A percentile compares a stretch with the other conserved stretches of the same genome.
These are phyloP conservation scores for Invenusta paracnida DNA, from an alignment of 2,888 invertebrate species.

Conservation along the genomic window DNA sequence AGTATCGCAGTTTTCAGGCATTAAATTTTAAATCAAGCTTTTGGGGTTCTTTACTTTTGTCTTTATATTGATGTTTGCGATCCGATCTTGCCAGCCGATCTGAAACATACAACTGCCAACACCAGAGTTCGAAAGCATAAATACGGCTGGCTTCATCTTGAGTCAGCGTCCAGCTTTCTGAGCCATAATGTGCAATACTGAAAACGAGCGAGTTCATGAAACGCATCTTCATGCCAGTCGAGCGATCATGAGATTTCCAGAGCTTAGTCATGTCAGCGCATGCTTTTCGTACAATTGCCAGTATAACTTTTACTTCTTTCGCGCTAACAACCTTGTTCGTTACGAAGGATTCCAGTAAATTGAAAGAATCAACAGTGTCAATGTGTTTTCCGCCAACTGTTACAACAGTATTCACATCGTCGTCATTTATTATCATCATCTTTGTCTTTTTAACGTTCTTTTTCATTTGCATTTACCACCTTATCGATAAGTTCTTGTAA, in stretches of 20 bases:
- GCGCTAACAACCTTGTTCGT: neutral
- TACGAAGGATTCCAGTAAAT: neutral
- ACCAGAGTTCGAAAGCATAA: neutral
- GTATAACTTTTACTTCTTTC: neutral
- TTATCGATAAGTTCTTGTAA: neutral
- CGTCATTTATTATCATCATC: neutral
- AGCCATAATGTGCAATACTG: neutral
- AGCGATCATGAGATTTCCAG: conserved; percentile 1
- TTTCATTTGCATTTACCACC: neutral
- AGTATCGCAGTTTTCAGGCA: neutral
- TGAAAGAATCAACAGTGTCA: conserved; percentile 4
- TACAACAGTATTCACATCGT: neutral
- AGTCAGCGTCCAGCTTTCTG: neutral
- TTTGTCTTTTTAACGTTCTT: conserved; percentile 26
- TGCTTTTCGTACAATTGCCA: neutral
- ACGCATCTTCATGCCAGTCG: neutral
- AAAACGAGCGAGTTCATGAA: neutral
- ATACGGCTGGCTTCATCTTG: neutral
- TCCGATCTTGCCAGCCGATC: too few relatives aligned
- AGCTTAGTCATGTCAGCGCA: conserved; percentile 9
- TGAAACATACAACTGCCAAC: neutral
- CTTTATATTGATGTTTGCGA: too few relatives aligned
- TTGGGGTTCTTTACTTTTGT: too few relatives aligned
- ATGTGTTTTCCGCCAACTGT: neutral
- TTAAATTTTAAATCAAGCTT: neutral